Conservation (phyloP, 2,113 vertebrate species). For the Phyllostomus discolor region DNA sequence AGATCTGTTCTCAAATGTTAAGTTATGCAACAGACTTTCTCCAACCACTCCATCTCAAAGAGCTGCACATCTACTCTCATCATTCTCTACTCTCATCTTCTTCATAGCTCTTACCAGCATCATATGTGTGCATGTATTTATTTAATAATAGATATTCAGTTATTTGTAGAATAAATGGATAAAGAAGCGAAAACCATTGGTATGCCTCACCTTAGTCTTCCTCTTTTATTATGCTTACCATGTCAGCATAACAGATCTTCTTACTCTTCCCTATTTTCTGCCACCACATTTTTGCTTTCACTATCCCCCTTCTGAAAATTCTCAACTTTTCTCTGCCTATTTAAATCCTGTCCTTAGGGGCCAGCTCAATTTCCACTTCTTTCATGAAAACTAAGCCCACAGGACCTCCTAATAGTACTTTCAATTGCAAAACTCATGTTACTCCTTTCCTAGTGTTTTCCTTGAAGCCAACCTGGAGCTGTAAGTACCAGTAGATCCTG, state of each 20-base stretch:
- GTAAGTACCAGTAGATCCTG: neutral
- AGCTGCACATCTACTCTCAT: neutral
- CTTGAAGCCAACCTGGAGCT: neutral
- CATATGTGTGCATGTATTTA: neutral
- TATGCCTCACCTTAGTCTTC: neutral
- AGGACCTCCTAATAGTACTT: neutral
- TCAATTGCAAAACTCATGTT: neutral
- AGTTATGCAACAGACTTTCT: neutral
- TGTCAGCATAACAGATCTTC: neutral
- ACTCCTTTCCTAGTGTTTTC: neutral
- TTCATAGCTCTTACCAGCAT: neutral
- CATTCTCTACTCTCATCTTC: neutral
- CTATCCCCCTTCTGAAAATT: neutral
- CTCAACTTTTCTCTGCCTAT: neutral
- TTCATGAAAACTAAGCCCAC: neutral
- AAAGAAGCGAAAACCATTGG: neutral
- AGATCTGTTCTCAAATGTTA: neutral
- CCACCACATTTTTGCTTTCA: neutral
- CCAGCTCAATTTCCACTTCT: neutral
- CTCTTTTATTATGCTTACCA: neutral
- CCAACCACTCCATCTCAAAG: neutral
- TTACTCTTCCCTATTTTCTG: neutral
- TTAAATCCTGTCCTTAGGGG: neutral
- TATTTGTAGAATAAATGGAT: neutral
- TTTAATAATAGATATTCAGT: neutral